phyloP scores from a whole-genome alignment of 1,140 invertebrate species.

The Wiebesia pumilae region DNA sequence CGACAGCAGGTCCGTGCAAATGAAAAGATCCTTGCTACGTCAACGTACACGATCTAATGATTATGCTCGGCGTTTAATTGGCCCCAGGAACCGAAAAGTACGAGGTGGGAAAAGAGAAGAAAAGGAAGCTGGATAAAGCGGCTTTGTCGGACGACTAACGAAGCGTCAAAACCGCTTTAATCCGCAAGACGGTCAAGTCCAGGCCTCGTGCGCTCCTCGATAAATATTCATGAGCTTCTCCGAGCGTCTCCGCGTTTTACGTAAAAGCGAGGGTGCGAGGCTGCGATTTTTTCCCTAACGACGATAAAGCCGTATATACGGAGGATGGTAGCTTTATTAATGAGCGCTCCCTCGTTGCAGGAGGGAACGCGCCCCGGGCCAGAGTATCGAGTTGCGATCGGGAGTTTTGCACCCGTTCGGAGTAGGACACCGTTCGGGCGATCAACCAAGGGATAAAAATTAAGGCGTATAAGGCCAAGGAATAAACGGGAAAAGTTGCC shows the following conservation, averaged over 20 bases:
- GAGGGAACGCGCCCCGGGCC: background rate
- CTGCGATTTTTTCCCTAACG: slow-evolving; percentile 11
- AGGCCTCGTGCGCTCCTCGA: background rate
- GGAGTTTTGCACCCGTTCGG: background rate
- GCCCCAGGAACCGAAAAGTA: background rate
- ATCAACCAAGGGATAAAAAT: too few species aligned
- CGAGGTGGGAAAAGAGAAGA: background rate
- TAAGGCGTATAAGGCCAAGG: background rate
- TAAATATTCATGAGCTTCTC: slow-evolving; percentile 45
- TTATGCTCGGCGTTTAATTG: background rate
- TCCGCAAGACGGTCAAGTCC: slow-evolving; percentile 31
- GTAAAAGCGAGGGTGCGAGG: background rate
- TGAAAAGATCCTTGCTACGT: background rate
- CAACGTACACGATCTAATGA: background rate
- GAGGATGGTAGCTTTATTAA: background rate
- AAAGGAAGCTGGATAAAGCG: background rate
- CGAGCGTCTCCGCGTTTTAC: slow-evolving; percentile 16
- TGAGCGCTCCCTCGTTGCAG: background rate
- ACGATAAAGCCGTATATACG: background rate
- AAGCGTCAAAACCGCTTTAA: slow-evolving; percentile 48
- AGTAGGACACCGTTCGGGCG: background rate
- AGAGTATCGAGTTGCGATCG: background rate
- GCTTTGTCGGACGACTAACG: slow-evolving; percentile 36
- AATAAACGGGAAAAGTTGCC: background rate
- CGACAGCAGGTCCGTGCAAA: background rate